A percentile compares a stretch with the other conserved stretches of the same genome.
phyloP scores from a whole-genome alignment of 64 coral and sea anemone species.

The Actinia tenebrosa region DNA sequence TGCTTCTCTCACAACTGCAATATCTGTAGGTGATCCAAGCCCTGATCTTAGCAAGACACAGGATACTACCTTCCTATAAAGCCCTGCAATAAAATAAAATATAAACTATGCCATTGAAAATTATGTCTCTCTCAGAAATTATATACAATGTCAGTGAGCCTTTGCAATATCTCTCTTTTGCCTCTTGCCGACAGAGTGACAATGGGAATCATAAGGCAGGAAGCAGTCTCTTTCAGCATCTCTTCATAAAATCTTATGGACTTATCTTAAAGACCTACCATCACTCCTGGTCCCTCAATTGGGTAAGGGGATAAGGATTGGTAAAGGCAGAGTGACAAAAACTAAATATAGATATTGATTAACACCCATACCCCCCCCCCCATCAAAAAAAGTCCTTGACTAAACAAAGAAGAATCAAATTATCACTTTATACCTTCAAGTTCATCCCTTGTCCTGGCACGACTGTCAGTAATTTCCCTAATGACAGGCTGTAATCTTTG shows the following conservation, averaged over 20 bases:
- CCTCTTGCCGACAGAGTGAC: too few relatives aligned
- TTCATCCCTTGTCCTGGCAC: conserved; percentile 95
- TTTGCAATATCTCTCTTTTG: too few relatives aligned
- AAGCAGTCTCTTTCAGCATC: conserved; percentile 21
- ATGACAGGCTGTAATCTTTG: conserved; percentile 78
- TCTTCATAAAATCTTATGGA: not conserved
- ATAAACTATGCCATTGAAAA: not conserved
- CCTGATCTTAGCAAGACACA: conserved; percentile 90
- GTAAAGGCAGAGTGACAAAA: too few relatives aligned
- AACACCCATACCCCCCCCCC: too few relatives aligned
- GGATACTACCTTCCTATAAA: conserved; percentile 97
- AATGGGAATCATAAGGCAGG: too few relatives aligned
- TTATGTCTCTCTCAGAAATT: not conserved
- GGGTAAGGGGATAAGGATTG: too few relatives aligned
- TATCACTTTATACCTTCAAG: conserved; percentile 57
- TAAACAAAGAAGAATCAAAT: too few relatives aligned
- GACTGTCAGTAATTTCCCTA: conserved; percentile 94
- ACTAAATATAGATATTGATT: too few relatives aligned
- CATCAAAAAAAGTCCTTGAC: too few relatives aligned
- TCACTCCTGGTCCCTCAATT: too few relatives aligned
- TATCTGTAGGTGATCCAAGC: conserved; percentile 97
- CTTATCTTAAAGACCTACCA: not conserved
- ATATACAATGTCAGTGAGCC: too few relatives aligned
- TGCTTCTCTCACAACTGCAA: conserved; percentile 91
- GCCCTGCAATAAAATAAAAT: conserved; percentile 34